Conservation (phyloP, 2,888 invertebrate species). For the Eristalis pertinax region DNA sequence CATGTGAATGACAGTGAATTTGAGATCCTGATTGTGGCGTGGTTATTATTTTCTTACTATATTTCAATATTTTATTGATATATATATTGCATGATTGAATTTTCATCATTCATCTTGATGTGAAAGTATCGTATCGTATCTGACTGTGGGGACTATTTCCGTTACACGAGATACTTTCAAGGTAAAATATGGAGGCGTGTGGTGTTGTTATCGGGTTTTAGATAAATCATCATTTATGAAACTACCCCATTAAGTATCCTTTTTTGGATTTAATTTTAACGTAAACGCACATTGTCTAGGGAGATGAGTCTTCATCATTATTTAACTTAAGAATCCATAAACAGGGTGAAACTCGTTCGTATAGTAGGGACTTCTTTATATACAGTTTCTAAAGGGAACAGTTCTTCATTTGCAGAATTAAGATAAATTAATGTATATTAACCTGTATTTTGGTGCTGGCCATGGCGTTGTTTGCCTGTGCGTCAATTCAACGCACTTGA, state of each 20-base stretch:
- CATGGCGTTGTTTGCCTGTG: too few relatives aligned
- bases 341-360: too few relatives aligned
- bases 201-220: too few relatives aligned
- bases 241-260: too few relatives aligned
- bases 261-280: too few relatives aligned
- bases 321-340: too few relatives aligned
- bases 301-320: too few relatives aligned
- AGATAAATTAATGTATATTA: neutral
- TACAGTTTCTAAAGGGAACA: neutral
- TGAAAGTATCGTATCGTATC: neutral
- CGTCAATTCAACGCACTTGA: too few relatives aligned
- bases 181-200: too few relatives aligned
- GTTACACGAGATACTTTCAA: too few relatives aligned
- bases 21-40: neutral
- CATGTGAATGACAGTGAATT: constrained; percentile 1
- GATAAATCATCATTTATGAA: too few relatives aligned
- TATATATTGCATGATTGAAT: neutral
- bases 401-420: neutral
- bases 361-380: neutral
- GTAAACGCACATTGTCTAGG: too few relatives aligned
- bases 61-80: constrained; percentile 21
- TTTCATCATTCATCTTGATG: neutral
- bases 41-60: constrained; percentile 4
- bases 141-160: neutral
- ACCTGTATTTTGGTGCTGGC: neutral